A percentile compares a stretch with the other conserved stretches of the same genome.
phyloP scores from a whole-genome alignment of 2,113 vertebrate genomes.

The Phainopepla nitens region DNA sequence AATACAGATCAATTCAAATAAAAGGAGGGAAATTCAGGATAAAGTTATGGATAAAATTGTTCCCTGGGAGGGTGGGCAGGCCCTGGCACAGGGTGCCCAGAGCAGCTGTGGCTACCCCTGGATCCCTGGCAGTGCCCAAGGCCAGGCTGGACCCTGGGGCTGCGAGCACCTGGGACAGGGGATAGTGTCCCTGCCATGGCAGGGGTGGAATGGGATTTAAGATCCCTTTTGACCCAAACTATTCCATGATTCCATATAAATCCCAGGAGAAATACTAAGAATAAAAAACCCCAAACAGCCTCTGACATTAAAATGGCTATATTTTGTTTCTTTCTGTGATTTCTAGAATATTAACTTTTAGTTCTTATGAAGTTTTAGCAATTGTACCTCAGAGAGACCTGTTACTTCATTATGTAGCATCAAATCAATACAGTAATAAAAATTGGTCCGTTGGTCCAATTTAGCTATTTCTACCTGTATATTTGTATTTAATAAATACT shows the following conservation, averaged over 20 bases:
- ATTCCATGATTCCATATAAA: background rate
- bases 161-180: background rate
- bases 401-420: background rate
- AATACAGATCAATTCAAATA: background rate
- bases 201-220: fast-evolving
- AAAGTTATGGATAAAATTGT: no score
- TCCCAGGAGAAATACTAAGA: background rate
- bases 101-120: background rate
- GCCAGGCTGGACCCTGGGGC: background rate
- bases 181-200: background rate
- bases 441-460: background rate
- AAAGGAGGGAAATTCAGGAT: background rate
- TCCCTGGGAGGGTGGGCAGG: background rate
- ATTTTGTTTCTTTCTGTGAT: background rate
- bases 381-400: background rate
- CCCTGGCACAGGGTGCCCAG: background rate
- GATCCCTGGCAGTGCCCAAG: background rate
- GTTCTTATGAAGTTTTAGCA: background rate
- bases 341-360: background rate
- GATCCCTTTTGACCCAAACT: fast-evolving
- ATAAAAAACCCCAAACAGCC: background rate
- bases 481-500: background rate
- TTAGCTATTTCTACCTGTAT: background rate
- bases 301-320: background rate
- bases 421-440: background rate